Conservation (phyloP, 2,797 vertebrate species). For the Myiotriccus ornatus region DNA sequence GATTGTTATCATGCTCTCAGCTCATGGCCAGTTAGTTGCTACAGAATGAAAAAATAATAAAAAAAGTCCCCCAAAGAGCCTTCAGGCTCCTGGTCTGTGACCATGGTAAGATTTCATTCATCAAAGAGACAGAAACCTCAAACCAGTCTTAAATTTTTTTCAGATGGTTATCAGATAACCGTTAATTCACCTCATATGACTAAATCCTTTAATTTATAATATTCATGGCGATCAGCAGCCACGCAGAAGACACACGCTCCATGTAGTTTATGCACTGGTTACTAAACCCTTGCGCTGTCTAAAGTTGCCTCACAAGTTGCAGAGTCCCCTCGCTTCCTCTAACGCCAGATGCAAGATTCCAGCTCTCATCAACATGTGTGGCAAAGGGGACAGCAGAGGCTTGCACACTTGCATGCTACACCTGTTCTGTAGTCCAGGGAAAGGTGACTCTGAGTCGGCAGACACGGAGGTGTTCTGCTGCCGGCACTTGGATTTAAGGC, state of each 20-base stretch:
- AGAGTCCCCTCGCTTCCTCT: background rate
- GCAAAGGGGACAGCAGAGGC: background rate
- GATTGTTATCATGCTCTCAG: background rate
- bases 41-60: background rate
- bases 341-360: background rate
- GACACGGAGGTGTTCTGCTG: conserved; percentile 21
- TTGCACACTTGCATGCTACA: background rate
- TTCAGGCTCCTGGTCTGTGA: background rate
- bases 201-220: background rate
- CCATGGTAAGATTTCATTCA: background rate
- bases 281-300: background rate
- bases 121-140: background rate
- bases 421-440: background rate
- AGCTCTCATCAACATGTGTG: background rate
- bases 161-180: background rate
- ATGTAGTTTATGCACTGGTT: background rate
- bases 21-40: conserved; percentile 28
- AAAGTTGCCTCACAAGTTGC: background rate
- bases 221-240: background rate
- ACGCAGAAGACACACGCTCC: background rate
- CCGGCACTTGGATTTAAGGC: background rate
- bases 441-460: conserved; percentile 50
- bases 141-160: conserved; percentile 15
- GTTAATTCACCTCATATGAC: background rate
- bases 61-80: background rate